Percentiles rank a stretch among this genome's conserved stretches.
phyloP scores from a whole-genome alignment of 2,888 invertebrate species.

The Marronus borbonicus region DNA sequence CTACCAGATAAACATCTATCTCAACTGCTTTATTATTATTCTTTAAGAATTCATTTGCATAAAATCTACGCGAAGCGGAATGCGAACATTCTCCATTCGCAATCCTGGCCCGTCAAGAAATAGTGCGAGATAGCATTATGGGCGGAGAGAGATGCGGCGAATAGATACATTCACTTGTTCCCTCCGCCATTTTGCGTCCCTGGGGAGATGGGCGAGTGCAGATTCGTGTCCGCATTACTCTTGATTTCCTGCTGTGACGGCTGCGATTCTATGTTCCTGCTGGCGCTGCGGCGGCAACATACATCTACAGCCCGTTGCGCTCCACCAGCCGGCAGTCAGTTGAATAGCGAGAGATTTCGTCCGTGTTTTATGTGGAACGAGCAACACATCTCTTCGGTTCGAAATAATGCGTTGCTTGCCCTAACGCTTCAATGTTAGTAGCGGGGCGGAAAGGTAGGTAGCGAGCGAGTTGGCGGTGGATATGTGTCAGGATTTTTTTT shows the following conservation, averaged over 20 bases:
- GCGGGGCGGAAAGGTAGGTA: not conserved
- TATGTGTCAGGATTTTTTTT: slow-evolving; percentile 9
- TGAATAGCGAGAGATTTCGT: slow-evolving; percentile 9
- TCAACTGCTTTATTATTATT: not conserved
- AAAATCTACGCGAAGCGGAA: not conserved
- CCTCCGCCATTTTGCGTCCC: slow-evolving; percentile 68
- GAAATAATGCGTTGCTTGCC: slow-evolving; percentile 31
- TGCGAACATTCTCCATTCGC: slow-evolving; percentile 36
- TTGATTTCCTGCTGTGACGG: slow-evolving; percentile 75
- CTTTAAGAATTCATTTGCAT: not conserved
- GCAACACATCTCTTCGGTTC: slow-evolving; percentile 32
- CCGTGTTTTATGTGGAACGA: slow-evolving; percentile 31
- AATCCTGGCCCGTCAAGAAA: slow-evolving; percentile 21
- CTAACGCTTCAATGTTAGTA: slow-evolving; percentile 16
- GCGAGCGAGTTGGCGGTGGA: not conserved
- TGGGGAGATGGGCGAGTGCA: slow-evolving; percentile 73
- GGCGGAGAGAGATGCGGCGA: slow-evolving; percentile 24
- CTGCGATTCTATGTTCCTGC: slow-evolving; percentile 60
- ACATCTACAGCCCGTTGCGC: slow-evolving; percentile 32
- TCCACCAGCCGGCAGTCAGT: slow-evolving; percentile 6
- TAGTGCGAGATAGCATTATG: slow-evolving; percentile 15
- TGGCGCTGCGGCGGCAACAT: slow-evolving; percentile 41
- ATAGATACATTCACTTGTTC: slow-evolving; percentile 59
- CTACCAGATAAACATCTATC: too few relatives aligned
- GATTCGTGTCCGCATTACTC: slow-evolving; percentile 79